Percentiles rank a stretch among this genome's conserved stretches.
Evolutionary conservation across 2,797 vertebrate genomes (phyloP).

Genomic region (Micropoecilia bifurca): DNA sequence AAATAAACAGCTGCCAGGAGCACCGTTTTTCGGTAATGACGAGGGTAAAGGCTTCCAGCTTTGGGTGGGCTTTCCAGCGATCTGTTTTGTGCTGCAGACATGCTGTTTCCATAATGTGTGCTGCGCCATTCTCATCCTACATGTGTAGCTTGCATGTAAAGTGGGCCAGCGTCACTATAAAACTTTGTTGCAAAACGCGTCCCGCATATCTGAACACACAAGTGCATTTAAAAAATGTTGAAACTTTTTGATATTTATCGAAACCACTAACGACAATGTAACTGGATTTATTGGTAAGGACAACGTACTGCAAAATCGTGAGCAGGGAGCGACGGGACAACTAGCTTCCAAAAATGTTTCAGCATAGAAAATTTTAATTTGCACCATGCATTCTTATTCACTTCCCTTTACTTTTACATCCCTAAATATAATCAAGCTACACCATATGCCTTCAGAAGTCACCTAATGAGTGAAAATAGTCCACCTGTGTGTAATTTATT

Average conservation of each 20-base stretch:
- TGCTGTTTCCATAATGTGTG: conserved; percentile 15
- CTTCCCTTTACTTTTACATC: not conserved
- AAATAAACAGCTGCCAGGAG: conserved; percentile 60
- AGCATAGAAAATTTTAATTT: not conserved
- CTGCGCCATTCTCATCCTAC: not conserved
- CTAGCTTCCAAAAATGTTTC: not conserved
- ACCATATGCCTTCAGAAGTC: not conserved
- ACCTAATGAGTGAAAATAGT: not conserved
- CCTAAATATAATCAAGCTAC: not conserved
- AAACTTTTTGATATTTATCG: not conserved
- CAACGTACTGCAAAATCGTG: not conserved
- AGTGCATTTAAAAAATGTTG: not conserved
- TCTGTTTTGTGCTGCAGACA: conserved; percentile 4
- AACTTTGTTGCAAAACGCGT: not conserved
- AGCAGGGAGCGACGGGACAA: not conserved
- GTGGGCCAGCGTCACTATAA: conserved; percentile 18
- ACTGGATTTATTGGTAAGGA: not conserved
- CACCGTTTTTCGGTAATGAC: conserved; percentile 39
- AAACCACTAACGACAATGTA: not conserved
- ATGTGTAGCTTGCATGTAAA: not conserved
- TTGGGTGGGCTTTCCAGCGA: conserved; percentile 21
- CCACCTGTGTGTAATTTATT: not conserved
- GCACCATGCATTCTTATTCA: not conserved
- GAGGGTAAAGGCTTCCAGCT: conserved; percentile 27
- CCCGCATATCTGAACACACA: not conserved